These are phyloP conservation scores for Andrena fulva DNA, from an alignment of 2,888 invertebrate genomes.

Conservation along the genomic window DNA sequence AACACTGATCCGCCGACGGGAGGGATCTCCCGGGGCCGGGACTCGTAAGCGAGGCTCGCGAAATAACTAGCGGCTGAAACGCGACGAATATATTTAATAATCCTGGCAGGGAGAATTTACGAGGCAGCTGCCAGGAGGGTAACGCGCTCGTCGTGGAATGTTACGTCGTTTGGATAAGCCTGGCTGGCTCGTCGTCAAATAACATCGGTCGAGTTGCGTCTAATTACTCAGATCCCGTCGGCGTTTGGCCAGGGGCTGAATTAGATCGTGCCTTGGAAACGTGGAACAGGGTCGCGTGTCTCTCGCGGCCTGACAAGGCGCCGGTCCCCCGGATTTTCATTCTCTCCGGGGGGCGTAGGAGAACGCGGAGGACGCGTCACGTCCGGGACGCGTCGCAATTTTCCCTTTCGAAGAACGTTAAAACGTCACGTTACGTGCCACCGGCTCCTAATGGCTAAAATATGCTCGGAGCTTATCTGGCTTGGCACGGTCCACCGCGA, in stretches of 20 bases:
- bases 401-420: conserved; percentile 29
- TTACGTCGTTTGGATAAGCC: conserved; percentile 36
- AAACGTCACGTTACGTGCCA: conserved; percentile 37
- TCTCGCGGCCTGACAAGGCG: conserved; percentile 44
- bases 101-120: conserved; percentile 43
- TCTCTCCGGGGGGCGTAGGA: conserved; percentile 7
- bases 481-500: conserved; percentile 9
- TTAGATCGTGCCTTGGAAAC: conserved; percentile 38
- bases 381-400: conserved; percentile 49
- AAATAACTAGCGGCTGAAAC: conserved; percentile 9
- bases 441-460: conserved; percentile 49
- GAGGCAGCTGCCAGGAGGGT: conserved; percentile 7
- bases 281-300: conserved; percentile 50
- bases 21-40: neutral
- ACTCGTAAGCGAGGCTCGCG: conserved; percentile 12
- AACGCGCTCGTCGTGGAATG: conserved; percentile 33
- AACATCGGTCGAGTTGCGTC: conserved; percentile 49
- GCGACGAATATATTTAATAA: conserved; percentile 51
- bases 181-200: conserved; percentile 37
- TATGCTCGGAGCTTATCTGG: conserved; percentile 44
- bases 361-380: conserved; percentile 22
- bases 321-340: conserved; percentile 59
- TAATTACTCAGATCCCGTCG: conserved; percentile 48
- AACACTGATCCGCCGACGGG: neutral
- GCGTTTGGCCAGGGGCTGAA: conserved; percentile 29